Conservation (phyloP, 2,888 invertebrate genomes). For the Stomorhina lunata region DNA sequence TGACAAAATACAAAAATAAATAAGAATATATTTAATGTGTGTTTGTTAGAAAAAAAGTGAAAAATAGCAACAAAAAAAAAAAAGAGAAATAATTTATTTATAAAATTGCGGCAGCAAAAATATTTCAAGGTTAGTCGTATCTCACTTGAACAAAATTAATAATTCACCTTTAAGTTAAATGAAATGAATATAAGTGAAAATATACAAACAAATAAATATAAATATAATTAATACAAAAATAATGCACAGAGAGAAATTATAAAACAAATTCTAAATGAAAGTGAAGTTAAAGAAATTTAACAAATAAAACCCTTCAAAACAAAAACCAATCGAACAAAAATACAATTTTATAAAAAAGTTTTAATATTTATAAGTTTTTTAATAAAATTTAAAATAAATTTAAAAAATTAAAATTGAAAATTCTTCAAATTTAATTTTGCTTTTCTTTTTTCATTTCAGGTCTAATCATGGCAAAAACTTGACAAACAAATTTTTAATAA, state of each 20-base stretch:
- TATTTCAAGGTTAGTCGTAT: conserved; percentile 66
- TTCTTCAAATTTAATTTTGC: not conserved
- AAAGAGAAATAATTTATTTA: conserved; percentile 39
- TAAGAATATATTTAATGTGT: not conserved
- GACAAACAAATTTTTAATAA: not conserved
- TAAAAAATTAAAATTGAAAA: not conserved
- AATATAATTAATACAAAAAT: conserved; percentile 28
- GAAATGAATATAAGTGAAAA: not conserved
- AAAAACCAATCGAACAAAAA: conserved; percentile 33
- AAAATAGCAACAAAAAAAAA: conserved; percentile 35
- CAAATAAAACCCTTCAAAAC: conserved; percentile 10
- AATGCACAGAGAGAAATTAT: conserved; percentile 46
- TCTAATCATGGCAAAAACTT: conserved; percentile 54
- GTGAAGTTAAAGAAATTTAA: conserved; percentile 1
- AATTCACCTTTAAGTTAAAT: conserved; percentile 47
- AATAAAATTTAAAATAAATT: conserved; percentile 7
- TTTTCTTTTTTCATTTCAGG: conserved; percentile 14
- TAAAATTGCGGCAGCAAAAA: conserved; percentile 59
- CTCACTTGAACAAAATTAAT: conserved; percentile 54
- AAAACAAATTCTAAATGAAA: not conserved
- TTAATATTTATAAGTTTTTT: not conserved
- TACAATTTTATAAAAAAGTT: conserved; percentile 46
- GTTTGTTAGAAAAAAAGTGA: conserved; percentile 5
- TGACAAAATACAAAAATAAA: conserved; percentile 13
- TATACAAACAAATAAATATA: conserved; percentile 20